Conservation (phyloP, 2,888 invertebrate species). For the Pinctada fucata region DNA sequence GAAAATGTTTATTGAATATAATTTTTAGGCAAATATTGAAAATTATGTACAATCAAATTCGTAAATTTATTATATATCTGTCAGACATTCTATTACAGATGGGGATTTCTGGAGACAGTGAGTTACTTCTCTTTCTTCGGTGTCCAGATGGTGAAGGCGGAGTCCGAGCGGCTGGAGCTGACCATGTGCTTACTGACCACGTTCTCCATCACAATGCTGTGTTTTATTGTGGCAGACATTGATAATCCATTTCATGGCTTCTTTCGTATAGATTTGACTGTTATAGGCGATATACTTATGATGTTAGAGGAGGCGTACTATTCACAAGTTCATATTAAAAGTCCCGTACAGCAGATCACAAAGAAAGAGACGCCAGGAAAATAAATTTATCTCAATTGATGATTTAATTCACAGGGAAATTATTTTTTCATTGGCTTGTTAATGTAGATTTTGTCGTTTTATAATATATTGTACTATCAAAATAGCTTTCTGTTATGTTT, state of each 20-base stretch:
- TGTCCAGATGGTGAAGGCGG: conserved; percentile 52
- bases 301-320: conserved; percentile 32
- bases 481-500: too few relatives aligned
- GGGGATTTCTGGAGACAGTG: conserved; percentile 60
- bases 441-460: too few relatives aligned
- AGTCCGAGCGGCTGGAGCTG: conserved; percentile 56
- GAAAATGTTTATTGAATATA: too few relatives aligned
- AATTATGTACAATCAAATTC: too few relatives aligned
- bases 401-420: too few relatives aligned
- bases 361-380: too few relatives aligned
- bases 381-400: too few relatives aligned
- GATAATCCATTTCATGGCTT: conserved; percentile 60
- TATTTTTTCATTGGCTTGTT: too few relatives aligned
- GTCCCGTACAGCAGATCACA: neutral
- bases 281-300: conserved; percentile 44
- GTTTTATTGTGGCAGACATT: conserved; percentile 54
- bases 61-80: too few relatives aligned
- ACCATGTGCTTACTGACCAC: conserved; percentile 62
- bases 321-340: neutral
- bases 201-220: conserved; percentile 60
- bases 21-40: too few relatives aligned
- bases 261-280: conserved; percentile 52
- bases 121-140: conserved; percentile 63
- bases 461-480: too few relatives aligned
- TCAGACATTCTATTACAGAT: conserved; percentile 38